Evolutionary conservation across 2,888 invertebrate species (phyloP).

Genomic region (Anaspis maculata): DNA sequence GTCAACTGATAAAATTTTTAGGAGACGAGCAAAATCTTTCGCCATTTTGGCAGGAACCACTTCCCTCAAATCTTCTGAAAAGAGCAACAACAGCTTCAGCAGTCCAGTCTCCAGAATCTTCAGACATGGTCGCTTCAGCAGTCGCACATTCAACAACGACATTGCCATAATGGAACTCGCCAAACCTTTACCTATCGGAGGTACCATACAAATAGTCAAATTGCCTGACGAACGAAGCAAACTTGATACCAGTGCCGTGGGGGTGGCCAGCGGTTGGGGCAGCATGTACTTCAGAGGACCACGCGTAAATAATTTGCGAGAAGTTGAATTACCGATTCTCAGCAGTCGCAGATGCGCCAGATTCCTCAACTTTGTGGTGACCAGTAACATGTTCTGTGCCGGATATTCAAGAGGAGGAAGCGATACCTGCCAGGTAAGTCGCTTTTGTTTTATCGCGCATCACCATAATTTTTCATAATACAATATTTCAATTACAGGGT

Average conservation of each 20-base stretch:
- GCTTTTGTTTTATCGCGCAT: no score
- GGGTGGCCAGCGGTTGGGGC: conserved; percentile 37
- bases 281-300: conserved; percentile 8
- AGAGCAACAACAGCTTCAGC: conserved; percentile 47
- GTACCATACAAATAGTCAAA: background rate
- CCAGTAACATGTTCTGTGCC: conserved; percentile 24
- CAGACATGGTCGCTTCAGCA: conserved; percentile 44
- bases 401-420: conserved; percentile 20
- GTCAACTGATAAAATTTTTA: conserved; percentile 3
- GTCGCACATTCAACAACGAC: conserved; percentile 45
- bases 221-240: conserved; percentile 18
- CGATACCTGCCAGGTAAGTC: no score
- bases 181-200: conserved; percentile 5
- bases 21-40: no score
- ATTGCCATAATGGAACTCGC: conserved; percentile 44
- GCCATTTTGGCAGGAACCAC: no score
- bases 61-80: conserved; percentile 22
- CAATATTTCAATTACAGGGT: conserved; percentile 42
- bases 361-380: conserved; percentile 6
- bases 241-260: conserved; percentile 37
- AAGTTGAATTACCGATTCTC: conserved; percentile 5
- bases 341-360: background rate
- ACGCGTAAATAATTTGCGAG: conserved; percentile 3
- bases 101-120: conserved; percentile 42
- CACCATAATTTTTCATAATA: no score